Conservation (phyloP, 2,888 invertebrate genomes). For the Formica aserva region DNA sequence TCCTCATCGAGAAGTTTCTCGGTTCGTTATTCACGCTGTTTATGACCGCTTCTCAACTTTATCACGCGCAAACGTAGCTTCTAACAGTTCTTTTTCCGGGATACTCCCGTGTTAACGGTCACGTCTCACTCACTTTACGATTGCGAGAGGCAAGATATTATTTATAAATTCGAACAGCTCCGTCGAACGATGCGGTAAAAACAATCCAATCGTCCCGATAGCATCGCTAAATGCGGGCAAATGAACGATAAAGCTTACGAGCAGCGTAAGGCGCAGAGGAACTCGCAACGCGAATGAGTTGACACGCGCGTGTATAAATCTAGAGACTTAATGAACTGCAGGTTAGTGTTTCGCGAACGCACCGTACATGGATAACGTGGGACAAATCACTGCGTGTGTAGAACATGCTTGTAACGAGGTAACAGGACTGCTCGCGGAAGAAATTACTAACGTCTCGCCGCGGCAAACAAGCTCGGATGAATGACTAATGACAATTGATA, state of each 20-base stretch:
- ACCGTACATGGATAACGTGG: conserved; percentile 31
- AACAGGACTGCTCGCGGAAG: conserved; percentile 42
- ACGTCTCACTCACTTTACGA: conserved; percentile 6
- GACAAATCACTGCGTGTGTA: conserved; percentile 46
- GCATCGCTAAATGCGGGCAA: conserved; percentile 2
- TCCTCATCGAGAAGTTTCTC: conserved; percentile 33
- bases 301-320: conserved; percentile 32
- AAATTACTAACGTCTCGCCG: conserved; percentile 25
- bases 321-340: conserved; percentile 36
- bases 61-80: conserved; percentile 57
- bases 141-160: conserved; percentile 18
- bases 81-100: conserved; percentile 47
- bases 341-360: conserved; percentile 38
- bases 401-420: conserved; percentile 42
- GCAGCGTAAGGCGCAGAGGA: conserved; percentile 14
- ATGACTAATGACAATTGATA: conserved; percentile 44
- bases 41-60: conserved; percentile 66
- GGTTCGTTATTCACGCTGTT: conserved; percentile 53
- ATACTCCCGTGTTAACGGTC: conserved; percentile 10
- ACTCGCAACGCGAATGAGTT: conserved; percentile 4
- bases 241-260: conserved; percentile 34
- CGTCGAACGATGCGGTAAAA: conserved; percentile 1
- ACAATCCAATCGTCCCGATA: conserved; percentile 27
- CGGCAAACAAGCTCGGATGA: conserved; percentile 3
- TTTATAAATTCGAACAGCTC: conserved; percentile 35